Evolutionary conservation across 2,888 invertebrate species (phyloP), one percentile per base, ranked within the genome.

Genomic region (Scelioninae gen. 2): DNA sequence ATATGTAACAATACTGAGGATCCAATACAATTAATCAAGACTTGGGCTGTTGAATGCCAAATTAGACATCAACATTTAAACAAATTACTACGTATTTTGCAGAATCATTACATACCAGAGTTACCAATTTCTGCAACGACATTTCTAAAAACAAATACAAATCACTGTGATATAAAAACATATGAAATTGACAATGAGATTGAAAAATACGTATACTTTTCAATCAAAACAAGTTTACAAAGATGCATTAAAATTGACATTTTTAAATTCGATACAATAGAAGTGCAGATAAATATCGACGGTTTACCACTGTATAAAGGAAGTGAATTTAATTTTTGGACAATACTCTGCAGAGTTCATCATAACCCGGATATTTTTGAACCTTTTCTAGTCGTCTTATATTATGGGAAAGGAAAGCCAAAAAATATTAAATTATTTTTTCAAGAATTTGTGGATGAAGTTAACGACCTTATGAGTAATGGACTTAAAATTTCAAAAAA

Each of bases 341-440:
- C 71, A 10, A 73, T 76, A 25, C 53, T 73, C 9, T 65, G 72
- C 11, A 75, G 67, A 45, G 28, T 77, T 11, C 57, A 52, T 33
- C 41, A 19, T 57, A 4, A 71, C 6, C 53, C 48, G 3, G 69
- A 67, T 28, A 13, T 73, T 3, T 78, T 76, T 50, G 61, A 63
- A 52, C 76, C 76, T n/a, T 77, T 77, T 63, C 39, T 64, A 10
- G 63, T 77, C 2, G 74, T 67, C n/a, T 31, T 75, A 13, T 75
- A 73, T 55, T 60, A 41, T 25, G 74, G 75, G 1, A 15, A 31
- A 10, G 19, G 37, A n/a, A 74, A 75, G 52, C 70, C 74, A 6
- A 19, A 45, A 31, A 37, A 64, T 33, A 25, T 74, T 7, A 37
- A 64, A n/a, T 46, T 28, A 6, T 70, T 65, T 50, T 46, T 65